Evolutionary conservation across 2,113 vertebrate genomes (phyloP), one percentile per base, ranked within the genome.

Genomic region (Clarias gariepinus): DNA sequence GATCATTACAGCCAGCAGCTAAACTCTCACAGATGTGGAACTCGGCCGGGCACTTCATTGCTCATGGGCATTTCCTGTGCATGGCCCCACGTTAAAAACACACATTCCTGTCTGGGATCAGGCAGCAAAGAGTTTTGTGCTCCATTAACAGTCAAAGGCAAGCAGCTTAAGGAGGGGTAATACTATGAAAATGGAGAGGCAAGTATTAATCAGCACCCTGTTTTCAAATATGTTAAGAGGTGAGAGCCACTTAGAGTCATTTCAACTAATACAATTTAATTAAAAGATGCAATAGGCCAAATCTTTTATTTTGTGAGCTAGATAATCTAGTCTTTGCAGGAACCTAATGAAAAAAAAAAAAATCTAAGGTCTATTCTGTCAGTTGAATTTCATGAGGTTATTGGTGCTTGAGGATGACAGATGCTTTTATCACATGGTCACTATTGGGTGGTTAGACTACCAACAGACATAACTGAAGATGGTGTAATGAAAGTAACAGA

Each of bases 21-120:
- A 94, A 95, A 94, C 93, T 92, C 90, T 94, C 92, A 89, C 94
- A 96, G 94, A 95, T 95, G 94, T 95, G 91, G 71, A 55, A 83
- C 83, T 88, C 81, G 36, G 87, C 85, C 66, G 63, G 88, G 90
- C 91, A 91, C 55, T 86, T 64, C 92, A 93, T 92, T 87, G 88
- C 92, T 93, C 90, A 92, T 82, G 92, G 92, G 90, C 92, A 94
- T 93, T 95, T 95, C 94, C 94, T 95, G 93, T 91, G 88, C 87
- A 87, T 84, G 92, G 89, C 91, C 91, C 91, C 90, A 92, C 89
- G 90, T 92, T 91, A 92, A 88, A 88, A 93, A 91, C 69, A 90
- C 91, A 92, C 90, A 91, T 88, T 89, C 92, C 91, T 88, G 68
- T 76, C 74, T 91, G 91, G 88, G 90, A 93, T 64, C 85, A 82